Base-by-base conservation (phyloP, 1,140 invertebrate species). In the Diprion similis region DNA sequence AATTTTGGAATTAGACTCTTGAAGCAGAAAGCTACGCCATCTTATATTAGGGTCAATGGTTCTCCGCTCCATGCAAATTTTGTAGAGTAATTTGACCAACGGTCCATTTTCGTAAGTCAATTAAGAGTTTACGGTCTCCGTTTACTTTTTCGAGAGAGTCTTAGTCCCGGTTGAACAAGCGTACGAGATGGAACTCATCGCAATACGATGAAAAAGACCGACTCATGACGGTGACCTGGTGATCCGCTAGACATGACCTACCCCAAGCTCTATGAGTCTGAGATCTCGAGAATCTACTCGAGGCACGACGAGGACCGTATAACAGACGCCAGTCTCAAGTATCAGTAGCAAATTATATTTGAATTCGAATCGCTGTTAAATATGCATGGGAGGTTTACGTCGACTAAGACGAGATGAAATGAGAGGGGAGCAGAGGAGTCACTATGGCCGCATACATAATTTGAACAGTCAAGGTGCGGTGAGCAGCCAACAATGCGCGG, bases 271-370 rank as follows among this genome's bases (percentile, higher is more conserved):
- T 37, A 59, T 17, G 51, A 4, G n/a, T 15, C 24, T 6, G 24
- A 9, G 51, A 59, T 59, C 51, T 59, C 51, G 51, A 59, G 51
- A 17, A 59, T 59, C 51, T 13, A 59, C 51, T 0, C 11, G 9
- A 37, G 24, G 24, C 6, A 37, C 24, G 51, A 59, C 4, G n/a
- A 59, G 51, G 51, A 59, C 51, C 51, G 51, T 4, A 59, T 17
- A 17, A 59, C 9, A 37, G 24, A 37, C 24, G 24, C 24, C 24
- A 37, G 51, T 59, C 51, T 59, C 51, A 59, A 59, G 51, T 4
- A 59, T 59, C 51, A 9, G 51, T 59, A 59, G 51, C 51, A 59
- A 59, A 59, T 59, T 59, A 59, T 59, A 59, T 59, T 59, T 59
- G 51, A 59, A 59, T 59, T 59, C 51, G 51, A 59, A 59, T 59